Evolutionary conservation across 2,888 invertebrate species (phyloP).

Genomic region (Lamproptera curius): DNA sequence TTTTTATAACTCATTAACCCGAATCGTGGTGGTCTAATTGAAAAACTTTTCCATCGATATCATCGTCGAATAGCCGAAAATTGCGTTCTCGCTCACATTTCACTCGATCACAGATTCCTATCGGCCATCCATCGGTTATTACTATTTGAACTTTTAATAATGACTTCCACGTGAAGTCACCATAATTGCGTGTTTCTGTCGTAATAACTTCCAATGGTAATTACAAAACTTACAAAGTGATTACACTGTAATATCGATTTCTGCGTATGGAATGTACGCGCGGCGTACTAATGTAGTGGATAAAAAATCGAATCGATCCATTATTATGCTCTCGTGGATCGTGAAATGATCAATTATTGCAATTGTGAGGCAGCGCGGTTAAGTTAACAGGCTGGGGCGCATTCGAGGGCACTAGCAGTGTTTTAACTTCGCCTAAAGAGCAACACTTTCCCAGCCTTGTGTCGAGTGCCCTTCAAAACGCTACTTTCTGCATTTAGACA

Average conservation of each 20-base stretch:
- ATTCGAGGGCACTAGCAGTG: slow-evolving; percentile 49
- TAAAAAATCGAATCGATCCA: slow-evolving; percentile 11
- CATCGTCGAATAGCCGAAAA: slow-evolving; percentile 57
- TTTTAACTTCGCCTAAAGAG: slow-evolving; percentile 75
- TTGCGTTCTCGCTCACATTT: slow-evolving; percentile 61
- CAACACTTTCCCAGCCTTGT: slow-evolving; percentile 73
- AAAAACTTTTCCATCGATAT: slow-evolving; percentile 71
- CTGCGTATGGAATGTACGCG: slow-evolving; percentile 14
- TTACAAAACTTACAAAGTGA: slow-evolving; percentile 53
- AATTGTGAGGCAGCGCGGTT: slow-evolving; percentile 46
- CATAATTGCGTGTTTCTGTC: slow-evolving; percentile 38
- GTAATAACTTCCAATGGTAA: slow-evolving; percentile 44
- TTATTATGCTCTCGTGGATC: slow-evolving; percentile 27
- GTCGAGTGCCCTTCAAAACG: slow-evolving; percentile 57
- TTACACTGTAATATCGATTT: slow-evolving; percentile 38
- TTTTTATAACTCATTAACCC: slow-evolving; percentile 45
- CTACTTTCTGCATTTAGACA: slow-evolving; percentile 68
- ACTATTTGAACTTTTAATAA: slow-evolving; percentile 71
- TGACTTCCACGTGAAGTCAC: slow-evolving; percentile 41
- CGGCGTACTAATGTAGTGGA: slow-evolving; percentile 5
- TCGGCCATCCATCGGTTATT: slow-evolving; percentile 60
- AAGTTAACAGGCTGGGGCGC: slow-evolving; percentile 42
- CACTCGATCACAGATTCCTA: slow-evolving; percentile 52
- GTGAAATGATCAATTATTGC: slow-evolving; percentile 35
- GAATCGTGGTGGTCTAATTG: slow-evolving; percentile 54